Conservation (phyloP, 1,140 invertebrate genomes). For the Lasioglossum baleicum region DNA sequence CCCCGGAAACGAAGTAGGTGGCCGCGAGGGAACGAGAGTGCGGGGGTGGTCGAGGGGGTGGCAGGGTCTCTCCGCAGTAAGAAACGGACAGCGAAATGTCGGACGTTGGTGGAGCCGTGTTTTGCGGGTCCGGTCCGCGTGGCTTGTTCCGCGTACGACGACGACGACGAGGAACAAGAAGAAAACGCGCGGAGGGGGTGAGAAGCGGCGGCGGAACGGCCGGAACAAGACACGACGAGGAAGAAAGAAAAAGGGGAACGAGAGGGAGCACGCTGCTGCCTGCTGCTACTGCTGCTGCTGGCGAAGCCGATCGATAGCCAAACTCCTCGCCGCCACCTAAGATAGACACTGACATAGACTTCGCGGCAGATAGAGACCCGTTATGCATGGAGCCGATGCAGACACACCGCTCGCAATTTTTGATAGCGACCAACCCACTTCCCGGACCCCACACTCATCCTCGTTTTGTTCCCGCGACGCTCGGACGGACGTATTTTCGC, state of each 20-base stretch:
- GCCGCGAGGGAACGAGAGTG: not conserved
- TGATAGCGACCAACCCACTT: not conserved
- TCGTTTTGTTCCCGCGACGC: not conserved
- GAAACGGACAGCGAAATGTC: slow-evolving; percentile 29
- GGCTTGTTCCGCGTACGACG: slow-evolving; percentile 55
- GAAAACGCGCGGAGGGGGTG: slow-evolving; percentile 37
- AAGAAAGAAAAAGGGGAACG: slow-evolving; percentile 41
- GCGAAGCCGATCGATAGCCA: slow-evolving; percentile 76
- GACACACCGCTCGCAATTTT: slow-evolving; percentile 13
- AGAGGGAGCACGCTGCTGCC: slow-evolving; percentile 61
- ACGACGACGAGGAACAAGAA: slow-evolving; percentile 35
- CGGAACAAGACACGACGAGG: slow-evolving; percentile 47
- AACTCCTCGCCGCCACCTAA: slow-evolving; percentile 74
- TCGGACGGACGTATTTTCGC: not conserved
- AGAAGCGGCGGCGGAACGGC: slow-evolving; percentile 44
- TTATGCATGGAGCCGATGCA: slow-evolving; percentile 25
- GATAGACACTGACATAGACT: slow-evolving; percentile 62
- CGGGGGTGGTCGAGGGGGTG: not conserved
- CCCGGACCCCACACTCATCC: not conserved
- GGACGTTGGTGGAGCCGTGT: slow-evolving; percentile 29
- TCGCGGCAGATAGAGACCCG: not conserved
- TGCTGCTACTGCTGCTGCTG: slow-evolving; percentile 59
- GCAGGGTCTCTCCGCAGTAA: slow-evolving; percentile 16
- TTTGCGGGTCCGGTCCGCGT: slow-evolving; percentile 58
- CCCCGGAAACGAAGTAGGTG: slow-evolving; percentile 5